Evolutionary conservation across 1,140 invertebrate species (phyloP).

Genomic region (Tetranychus cinnabarinus): DNA sequence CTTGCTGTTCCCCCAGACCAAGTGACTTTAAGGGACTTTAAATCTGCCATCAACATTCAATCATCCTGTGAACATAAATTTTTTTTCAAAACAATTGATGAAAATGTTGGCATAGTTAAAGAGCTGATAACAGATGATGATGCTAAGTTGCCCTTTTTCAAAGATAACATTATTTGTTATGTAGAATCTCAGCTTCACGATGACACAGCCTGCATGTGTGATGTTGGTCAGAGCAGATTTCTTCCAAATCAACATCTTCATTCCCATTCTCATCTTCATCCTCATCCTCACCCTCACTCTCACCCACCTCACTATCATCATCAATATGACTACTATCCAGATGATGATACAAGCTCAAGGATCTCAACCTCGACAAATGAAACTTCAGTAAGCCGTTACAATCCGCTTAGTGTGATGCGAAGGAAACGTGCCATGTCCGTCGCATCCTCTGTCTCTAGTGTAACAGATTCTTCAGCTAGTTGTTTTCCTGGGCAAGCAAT

Average conservation of each 20-base stretch:
- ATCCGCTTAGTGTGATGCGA: conserved; percentile 15
- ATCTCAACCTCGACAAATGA: conserved; percentile 32
- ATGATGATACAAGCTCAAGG: conserved; percentile 45
- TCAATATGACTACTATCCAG: conserved; percentile 11
- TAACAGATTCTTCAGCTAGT: conserved; percentile 88
- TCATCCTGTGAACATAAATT: conserved; percentile 71
- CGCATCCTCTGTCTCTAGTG: conserved; percentile 46
- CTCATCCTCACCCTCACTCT: too few species aligned
- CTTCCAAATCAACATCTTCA: too few species aligned
- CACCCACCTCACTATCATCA: background rate
- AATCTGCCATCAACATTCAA: conserved; percentile 91
- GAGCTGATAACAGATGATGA: conserved; percentile 94
- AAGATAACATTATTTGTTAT: conserved; percentile 89
- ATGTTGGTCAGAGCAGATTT: too few species aligned
- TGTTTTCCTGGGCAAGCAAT: conserved; percentile 56
- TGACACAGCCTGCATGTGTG: too few species aligned
- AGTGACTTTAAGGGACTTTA: conserved; percentile 89
- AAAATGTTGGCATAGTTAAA: conserved; percentile 94
- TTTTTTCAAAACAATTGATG: conserved; percentile 94
- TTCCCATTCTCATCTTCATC: too few species aligned
- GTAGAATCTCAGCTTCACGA: conserved; percentile 25
- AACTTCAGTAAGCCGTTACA: conserved; percentile 25
- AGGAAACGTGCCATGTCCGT: conserved; percentile 16
- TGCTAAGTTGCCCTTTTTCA: conserved; percentile 82
- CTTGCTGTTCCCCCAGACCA: conserved; percentile 77